Evolutionary conservation across 1,140 invertebrate genomes (phyloP).

Genomic region (Drosophila nannoptera): DNA sequence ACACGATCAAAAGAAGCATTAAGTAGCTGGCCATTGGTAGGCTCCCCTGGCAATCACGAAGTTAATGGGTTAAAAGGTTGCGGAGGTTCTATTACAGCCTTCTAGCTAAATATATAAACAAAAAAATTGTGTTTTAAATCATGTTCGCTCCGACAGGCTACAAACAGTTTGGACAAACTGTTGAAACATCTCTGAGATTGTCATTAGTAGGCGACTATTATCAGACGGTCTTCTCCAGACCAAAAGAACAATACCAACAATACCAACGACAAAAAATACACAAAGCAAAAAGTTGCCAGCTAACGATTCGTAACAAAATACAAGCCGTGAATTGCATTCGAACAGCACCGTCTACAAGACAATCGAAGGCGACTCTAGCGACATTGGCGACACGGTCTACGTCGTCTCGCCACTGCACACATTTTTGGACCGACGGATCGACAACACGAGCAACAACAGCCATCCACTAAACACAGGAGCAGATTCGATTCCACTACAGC

Average conservation of each 20-base stretch:
- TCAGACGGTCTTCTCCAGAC: conserved; percentile 35
- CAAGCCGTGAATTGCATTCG: conserved; percentile 76
- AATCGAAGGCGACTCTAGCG: conserved; percentile 73
- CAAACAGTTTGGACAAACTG: conserved; percentile 77
- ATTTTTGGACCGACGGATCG: conserved; percentile 7
- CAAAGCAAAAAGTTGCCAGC: conserved; percentile 66
- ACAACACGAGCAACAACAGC: conserved; percentile 27
- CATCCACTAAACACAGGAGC: conserved; percentile 14
- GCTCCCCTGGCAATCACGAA: conserved; percentile 29
- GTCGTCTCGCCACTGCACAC: conserved; percentile 26
- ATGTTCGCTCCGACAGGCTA: conserved; percentile 72
- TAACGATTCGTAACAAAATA: conserved; percentile 75
- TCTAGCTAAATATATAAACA: conserved; percentile 48
- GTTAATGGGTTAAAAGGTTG: conserved; percentile 56
- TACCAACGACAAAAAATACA: conserved; percentile 23
- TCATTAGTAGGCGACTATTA: conserved; percentile 68
- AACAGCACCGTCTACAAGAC: conserved; percentile 76
- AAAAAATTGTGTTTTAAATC: conserved; percentile 75
- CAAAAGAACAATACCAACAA: conserved; percentile 54
- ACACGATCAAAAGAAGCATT: conserved; percentile 54
- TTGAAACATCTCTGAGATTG: conserved; percentile 72
- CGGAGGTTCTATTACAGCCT: conserved; percentile 56
- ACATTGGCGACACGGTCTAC: conserved; percentile 63
- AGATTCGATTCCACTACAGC: conserved; percentile 34
- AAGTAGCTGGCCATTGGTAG: conserved; percentile 50